phyloP scores from a whole-genome alignment of 2,888 invertebrate genomes.

The Drosophila gaucha region DNA sequence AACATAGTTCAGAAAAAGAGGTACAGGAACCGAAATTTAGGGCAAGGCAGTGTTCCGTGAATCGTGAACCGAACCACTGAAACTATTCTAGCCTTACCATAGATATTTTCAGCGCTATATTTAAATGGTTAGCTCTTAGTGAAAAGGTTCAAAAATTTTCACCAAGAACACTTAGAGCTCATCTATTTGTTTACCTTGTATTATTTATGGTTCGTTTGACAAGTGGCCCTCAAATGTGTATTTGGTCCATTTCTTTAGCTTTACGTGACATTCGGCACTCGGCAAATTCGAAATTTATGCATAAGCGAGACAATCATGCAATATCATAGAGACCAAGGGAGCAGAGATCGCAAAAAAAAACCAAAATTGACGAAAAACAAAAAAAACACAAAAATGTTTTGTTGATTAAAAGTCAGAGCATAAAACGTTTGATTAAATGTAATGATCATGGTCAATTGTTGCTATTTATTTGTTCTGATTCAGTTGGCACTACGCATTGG shows the following conservation, averaged over 20 bases:
- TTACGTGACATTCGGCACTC: slow-evolving; percentile 44
- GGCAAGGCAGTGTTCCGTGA: neutral
- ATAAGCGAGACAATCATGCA: neutral
- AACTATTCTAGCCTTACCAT: neutral
- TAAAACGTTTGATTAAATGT: slow-evolving; percentile 45
- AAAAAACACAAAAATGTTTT: slow-evolving; percentile 46
- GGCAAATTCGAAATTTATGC: slow-evolving; percentile 15
- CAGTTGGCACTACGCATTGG: too few species aligned
- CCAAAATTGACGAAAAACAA: too few species aligned
- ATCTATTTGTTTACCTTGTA: neutral
- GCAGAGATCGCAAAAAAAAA: slow-evolving; percentile 11
- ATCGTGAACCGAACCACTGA: neutral
- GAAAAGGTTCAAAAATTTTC: neutral
- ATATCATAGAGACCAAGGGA: slow-evolving; percentile 4
- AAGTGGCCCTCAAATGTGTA: slow-evolving; percentile 3
- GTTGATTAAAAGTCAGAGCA: slow-evolving; percentile 62
- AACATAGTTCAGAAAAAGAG: too few species aligned
- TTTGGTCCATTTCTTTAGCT: slow-evolving; percentile 19
- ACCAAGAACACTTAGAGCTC: neutral
- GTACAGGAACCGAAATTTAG: too few species aligned
- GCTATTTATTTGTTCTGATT: slow-evolving; percentile 14
- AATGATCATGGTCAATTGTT: slow-evolving; percentile 40
- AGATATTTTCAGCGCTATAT: too few species aligned
- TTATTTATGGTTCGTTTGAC: neutral
- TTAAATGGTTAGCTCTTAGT: too few species aligned